Evolutionary conservation across 92 coral and sea anemone species (phyloP).

Genomic region (Palythoa grandis): DNA sequence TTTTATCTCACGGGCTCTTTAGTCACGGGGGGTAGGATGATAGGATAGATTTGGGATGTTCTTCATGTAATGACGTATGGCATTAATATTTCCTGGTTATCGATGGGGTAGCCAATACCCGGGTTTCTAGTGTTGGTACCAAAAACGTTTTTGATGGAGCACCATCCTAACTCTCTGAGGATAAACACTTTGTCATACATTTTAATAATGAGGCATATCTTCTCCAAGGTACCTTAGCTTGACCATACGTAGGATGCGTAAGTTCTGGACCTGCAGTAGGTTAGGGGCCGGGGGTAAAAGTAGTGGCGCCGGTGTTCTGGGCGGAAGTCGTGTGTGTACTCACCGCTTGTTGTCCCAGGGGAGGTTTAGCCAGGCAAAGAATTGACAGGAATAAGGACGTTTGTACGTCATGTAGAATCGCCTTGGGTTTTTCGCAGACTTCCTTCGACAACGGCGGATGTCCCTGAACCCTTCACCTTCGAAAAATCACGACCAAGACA

Average conservation of each 20-base stretch:
- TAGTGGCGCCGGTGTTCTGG: neutral
- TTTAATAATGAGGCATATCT: neutral
- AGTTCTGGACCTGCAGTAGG: neutral
- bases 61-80: no score
- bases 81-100: no score
- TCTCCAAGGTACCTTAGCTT: neutral
- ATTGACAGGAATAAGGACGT: constrained; percentile 2
- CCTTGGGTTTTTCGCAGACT: neutral
- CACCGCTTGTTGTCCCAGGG: no score
- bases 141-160: no score
- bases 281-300: neutral
- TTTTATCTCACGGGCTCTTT: no score
- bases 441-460: neutral
- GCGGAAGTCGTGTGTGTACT: neutral
- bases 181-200: no score
- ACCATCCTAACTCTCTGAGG: no score
- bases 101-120: no score
- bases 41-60: no score
- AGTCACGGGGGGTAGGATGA: no score
- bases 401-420: neutral
- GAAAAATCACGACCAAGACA: neutral
- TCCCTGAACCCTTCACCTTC: neutral
- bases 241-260: neutral
- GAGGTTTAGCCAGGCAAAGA: neutral
- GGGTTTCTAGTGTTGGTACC: no score